Percentiles rank a stretch among this genome's conserved stretches.
These are phyloP conservation scores for Cryptops parisi DNA, from an alignment of 2,888 invertebrate species.

Conservation along the genomic window DNA sequence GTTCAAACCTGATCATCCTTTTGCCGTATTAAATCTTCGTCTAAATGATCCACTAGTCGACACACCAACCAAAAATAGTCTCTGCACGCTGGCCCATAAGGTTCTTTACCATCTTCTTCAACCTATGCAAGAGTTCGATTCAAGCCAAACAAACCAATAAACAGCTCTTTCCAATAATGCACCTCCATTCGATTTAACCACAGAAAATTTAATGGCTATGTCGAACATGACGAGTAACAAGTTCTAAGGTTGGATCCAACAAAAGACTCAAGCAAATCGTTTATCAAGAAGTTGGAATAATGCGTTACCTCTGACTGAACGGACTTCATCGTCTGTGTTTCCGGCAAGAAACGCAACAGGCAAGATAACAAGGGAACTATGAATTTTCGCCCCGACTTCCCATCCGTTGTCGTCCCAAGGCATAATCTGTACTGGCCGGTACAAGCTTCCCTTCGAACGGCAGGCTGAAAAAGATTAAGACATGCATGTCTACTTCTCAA, in stretches of 20 bases:
- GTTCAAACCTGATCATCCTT: slow-evolving; percentile 17
- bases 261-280: no score
- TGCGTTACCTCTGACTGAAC: slow-evolving; percentile 39
- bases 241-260: no score
- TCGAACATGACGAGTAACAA: no score
- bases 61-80: slow-evolving; percentile 91
- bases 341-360: slow-evolving; percentile 60
- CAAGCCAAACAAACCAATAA: background rate
- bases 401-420: slow-evolving; percentile 41
- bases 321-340: slow-evolving; percentile 72
- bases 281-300: no score
- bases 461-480: slow-evolving; percentile 40
- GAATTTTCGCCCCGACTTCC: slow-evolving; percentile 30
- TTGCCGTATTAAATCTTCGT: slow-evolving; percentile 55
- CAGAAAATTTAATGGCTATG: no score
- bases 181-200: no score
- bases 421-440: slow-evolving; percentile 81
- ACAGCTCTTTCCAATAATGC: no score
- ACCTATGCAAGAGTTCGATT: slow-evolving; percentile 1
- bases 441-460: slow-evolving; percentile 79
- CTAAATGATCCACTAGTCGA: slow-evolving; percentile 69
- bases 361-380: slow-evolving; percentile 62
- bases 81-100: slow-evolving; percentile 83
- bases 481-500: no score
- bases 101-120: slow-evolving; percentile 73